Evolutionary conservation across 2,113 vertebrate species (phyloP), one percentile per base, ranked within the genome.

Genomic region (Myiozetetes cayanensis): DNA sequence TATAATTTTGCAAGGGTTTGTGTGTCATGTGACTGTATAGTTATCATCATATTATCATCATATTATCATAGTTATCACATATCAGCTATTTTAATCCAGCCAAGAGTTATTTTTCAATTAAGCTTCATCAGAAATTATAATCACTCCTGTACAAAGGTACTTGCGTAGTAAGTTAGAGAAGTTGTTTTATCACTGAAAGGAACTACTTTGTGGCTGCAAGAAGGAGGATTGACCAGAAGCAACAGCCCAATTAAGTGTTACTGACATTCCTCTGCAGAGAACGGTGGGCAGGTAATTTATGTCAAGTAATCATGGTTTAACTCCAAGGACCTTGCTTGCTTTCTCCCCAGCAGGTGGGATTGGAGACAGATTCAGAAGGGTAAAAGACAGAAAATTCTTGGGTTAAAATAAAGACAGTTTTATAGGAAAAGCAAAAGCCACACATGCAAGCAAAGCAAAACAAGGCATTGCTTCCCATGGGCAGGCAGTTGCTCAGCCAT

Each of bases 261-360:
- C 10, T 56, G 49, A 31, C 39, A 31, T 67, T 93, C 47, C 56
- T 76, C 55, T 44, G 17, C 47, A 0, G 4, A 81, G 68, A 52
- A 70, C 46, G 27, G 23, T 44, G 44, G 19, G 7, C 13, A 8
- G 18, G 2, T 58, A 61, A 30, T 5, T 74, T 53, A 9, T 14
- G 22, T 39, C 39, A 59, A 58, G 21, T 27, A 41, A 3, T 21
- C 46, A 31, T 10, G 5, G 2, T 49, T 90, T 76, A 83, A 62
- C 39, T 41, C 39, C 39, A 41, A 41, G 5, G 39, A 41, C 39
- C 39, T 41, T 41, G 39, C 22, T 55, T 31, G 35, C 22, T 76
- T 25, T 19, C 17, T 62, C 5, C 6, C 8, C 12, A 9, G 55
- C 25, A 17, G 68, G 47, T 3, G 0, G 0, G 11, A 70, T 10